Conservation (phyloP, 2,113 vertebrate genomes). For the Oncorhynchus masou region DNA sequence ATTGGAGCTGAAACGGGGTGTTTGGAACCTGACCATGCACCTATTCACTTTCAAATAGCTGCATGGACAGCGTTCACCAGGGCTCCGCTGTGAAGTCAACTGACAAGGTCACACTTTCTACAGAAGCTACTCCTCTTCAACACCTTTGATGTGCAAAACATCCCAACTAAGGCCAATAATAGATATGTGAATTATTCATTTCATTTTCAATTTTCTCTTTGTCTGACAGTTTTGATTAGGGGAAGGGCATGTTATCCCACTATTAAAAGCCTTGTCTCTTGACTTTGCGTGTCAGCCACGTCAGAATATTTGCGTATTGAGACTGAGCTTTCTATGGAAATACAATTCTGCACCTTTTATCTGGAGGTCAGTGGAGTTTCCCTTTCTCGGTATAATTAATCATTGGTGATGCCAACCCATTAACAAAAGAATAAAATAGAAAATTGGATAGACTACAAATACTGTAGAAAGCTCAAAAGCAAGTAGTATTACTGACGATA, state of each 20-base stretch:
- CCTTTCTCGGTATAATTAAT: slow-evolving; percentile 10
- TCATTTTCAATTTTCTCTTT: slow-evolving; percentile 29
- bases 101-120: slow-evolving; percentile 58
- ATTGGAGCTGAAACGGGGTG: slow-evolving; percentile 24
- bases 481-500: slow-evolving; percentile 49
- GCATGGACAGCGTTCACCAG: slow-evolving; percentile 46
- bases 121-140: slow-evolving; percentile 20
- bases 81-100: slow-evolving; percentile 62
- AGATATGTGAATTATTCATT: slow-evolving; percentile 52
- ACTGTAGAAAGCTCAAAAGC: slow-evolving; percentile 71
- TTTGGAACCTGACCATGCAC: slow-evolving; percentile 44
- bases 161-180: slow-evolving; percentile 34
- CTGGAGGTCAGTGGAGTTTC: slow-evolving; percentile 10
- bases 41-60: slow-evolving; percentile 50
- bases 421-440: slow-evolving; percentile 1
- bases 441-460: slow-evolving; percentile 1
- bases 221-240: slow-evolving; percentile 24
- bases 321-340: slow-evolving; percentile 71
- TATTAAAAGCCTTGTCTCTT: slow-evolving; percentile 60
- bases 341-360: slow-evolving; percentile 16
- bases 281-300: slow-evolving; percentile 50
- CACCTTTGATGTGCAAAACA: slow-evolving; percentile 45
- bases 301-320: slow-evolving; percentile 32
- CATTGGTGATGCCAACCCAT: neutral
- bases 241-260: slow-evolving; percentile 30